Base-by-base conservation (phyloP, 2,797 vertebrate genomes). In the Epinephelus awoara region DNA sequence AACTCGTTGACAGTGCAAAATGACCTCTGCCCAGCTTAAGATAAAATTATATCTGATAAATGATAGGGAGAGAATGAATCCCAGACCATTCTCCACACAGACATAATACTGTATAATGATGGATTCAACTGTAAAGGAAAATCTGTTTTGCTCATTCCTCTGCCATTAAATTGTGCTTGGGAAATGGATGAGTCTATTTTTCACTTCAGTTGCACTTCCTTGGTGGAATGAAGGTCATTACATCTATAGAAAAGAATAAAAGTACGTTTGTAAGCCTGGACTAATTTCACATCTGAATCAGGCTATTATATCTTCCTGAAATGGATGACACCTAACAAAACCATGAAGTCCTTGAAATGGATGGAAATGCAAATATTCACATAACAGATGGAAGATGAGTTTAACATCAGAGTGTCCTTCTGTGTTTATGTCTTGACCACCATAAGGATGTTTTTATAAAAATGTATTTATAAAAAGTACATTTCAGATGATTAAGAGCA, bases 1-100 rank as follows among this genome's bases (percentile, higher is more conserved):
- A 89, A 90, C 67, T 81, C 23, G 9, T 55, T 66, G 80, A 85
- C 65, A 75, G 72, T 62, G 79, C 54, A 61, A 85, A 88, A 91
- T 84, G 69, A 90, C 88, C 79, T 83, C 80, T 44, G 47, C 59
- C 76, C 56, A 63, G 68, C 54, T 86, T 72, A 74, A 89, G 85
- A 89, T 91, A 84, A 85, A 88, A 90, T 89, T 75, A 89, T 80
- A 76, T 82, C 73, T 56, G 83, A 89, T 84, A 69, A 86, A 93
- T 70, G 75, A 85, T 34, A 44, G 46, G 19, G 54, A 59, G 42
- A 13, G 51, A 85, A 68, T 69, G 80, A 69, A 79, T 80, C 72
- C 79, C 67, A 34, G 58, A 51, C 72, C 67, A 80, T 85, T 86
- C 55, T 61, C 91, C 80, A 83, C 62, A 42, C 25, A 66, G 83